A percentile compares a stretch with the other conserved stretches of the same genome.
phyloP scores from a whole-genome alignment of 1,140 invertebrate species.

The Varroa destructor region DNA sequence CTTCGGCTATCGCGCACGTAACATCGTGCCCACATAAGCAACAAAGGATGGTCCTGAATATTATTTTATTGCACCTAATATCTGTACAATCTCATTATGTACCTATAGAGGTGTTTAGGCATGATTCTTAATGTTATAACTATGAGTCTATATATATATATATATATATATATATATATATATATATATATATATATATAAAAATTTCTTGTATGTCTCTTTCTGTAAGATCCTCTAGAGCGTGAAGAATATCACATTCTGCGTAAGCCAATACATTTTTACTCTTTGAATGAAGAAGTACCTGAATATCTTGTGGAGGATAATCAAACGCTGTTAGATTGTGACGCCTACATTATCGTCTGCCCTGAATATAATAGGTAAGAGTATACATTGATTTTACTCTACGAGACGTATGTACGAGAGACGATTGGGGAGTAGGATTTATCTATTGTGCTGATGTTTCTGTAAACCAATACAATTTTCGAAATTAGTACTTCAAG shows the following conservation, averaged over 20 bases:
- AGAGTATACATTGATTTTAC: neutral
- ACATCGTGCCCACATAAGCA: neutral
- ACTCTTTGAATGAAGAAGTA: constrained; percentile 37
- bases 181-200: too few species aligned
- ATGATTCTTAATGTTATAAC: too few species aligned
- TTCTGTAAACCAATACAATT: too few species aligned
- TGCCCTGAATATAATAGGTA: constrained; percentile 14
- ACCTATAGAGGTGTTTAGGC: too few species aligned
- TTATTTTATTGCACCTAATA: neutral
- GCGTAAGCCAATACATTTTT: constrained; percentile 39
- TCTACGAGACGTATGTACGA: neutral
- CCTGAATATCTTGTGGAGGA: neutral
- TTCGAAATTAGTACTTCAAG: too few species aligned
- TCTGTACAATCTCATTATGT: neutral
- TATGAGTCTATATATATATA: too few species aligned
- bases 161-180: too few species aligned
- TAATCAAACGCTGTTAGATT: constrained; percentile 14
- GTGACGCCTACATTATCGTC: constrained; percentile 23
- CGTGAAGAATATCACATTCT: constrained; percentile 27
- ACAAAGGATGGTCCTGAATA: neutral
- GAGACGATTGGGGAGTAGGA: too few species aligned
- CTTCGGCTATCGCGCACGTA: neutral
- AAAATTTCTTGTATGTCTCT: too few species aligned
- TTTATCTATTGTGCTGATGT: too few species aligned
- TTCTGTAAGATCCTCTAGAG: constrained; percentile 13